phyloP scores from a whole-genome alignment of 2,113 vertebrate species.

The Aphyosemion australe region DNA sequence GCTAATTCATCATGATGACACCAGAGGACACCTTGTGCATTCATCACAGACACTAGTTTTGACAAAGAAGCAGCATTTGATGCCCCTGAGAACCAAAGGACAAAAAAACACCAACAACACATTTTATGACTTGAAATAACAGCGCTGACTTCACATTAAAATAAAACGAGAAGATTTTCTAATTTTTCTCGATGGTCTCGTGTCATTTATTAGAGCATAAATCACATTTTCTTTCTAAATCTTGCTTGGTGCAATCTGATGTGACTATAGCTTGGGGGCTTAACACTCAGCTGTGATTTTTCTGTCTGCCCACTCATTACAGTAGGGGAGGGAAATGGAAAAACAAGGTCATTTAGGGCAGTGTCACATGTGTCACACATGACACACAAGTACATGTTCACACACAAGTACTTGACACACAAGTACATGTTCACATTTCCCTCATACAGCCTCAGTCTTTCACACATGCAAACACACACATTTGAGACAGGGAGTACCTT shows the following conservation, averaged over 20 bases:
- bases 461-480: not conserved
- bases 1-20: not conserved
- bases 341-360: conserved; percentile 47
- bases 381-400: no score
- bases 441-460: not conserved
- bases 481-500: conserved; percentile 7
- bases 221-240: conserved; percentile 17
- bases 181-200: conserved; percentile 1
- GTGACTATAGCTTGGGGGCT: conserved; percentile 39
- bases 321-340: conserved; percentile 34
- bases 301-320: conserved; percentile 49
- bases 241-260: conserved; percentile 36
- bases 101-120: not conserved
- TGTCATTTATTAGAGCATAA: conserved; percentile 4
- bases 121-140: not conserved
- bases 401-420: no score
- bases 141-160: not conserved
- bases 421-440: not conserved
- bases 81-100: not conserved
- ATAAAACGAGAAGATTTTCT: not conserved
- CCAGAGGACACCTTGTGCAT: not conserved
- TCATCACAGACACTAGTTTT: not conserved
- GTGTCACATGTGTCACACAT: conserved; percentile 25
- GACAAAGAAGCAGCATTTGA: not conserved
- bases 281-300: conserved; percentile 50